Conservation (phyloP, 1,140 invertebrate genomes). For the Choristoneura fumiferana region DNA sequence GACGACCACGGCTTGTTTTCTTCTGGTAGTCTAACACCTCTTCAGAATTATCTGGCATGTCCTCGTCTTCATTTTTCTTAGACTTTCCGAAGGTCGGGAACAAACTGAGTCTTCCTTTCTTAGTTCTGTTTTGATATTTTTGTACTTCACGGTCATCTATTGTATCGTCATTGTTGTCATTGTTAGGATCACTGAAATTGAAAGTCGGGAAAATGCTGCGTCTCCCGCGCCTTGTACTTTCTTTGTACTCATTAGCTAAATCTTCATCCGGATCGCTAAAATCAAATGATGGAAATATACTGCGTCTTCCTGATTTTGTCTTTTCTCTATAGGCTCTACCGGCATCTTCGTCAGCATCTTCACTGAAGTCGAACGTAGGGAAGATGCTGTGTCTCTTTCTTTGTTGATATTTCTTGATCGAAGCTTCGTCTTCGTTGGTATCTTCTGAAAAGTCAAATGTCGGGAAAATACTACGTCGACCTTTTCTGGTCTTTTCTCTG, state of each 20-base stretch:
- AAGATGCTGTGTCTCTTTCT: conserved; percentile 70
- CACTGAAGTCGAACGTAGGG: conserved; percentile 64
- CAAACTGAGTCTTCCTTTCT: conserved; percentile 63
- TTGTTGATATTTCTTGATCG: conserved; percentile 49
- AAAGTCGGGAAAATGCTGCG: conserved; percentile 69
- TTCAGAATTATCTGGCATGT: conserved; percentile 64
- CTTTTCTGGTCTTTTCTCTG: conserved; percentile 45
- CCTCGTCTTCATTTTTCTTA: conserved; percentile 56
- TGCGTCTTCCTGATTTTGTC: conserved; percentile 47
- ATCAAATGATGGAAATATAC: conserved; percentile 59
- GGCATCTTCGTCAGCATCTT: conserved; percentile 45
- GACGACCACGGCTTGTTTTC: conserved; percentile 58
- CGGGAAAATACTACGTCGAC: conserved; percentile 54
- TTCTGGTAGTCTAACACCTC: conserved; percentile 68
- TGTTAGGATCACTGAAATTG: conserved; percentile 51
- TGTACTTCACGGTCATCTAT: conserved; percentile 62
- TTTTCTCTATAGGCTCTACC: conserved; percentile 41
- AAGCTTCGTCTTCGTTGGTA: conserved; percentile 50
- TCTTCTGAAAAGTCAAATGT: conserved; percentile 65
- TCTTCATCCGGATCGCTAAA: conserved; percentile 60
- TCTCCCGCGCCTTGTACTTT: conserved; percentile 57
- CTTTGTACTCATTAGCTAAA: conserved; percentile 51
- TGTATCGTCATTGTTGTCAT: conserved; percentile 53
- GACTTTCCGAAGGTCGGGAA: conserved; percentile 68
- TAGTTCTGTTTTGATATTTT: conserved; percentile 65